phyloP scores from a whole-genome alignment of 2,797 vertebrate species.

The Mus spretus region DNA sequence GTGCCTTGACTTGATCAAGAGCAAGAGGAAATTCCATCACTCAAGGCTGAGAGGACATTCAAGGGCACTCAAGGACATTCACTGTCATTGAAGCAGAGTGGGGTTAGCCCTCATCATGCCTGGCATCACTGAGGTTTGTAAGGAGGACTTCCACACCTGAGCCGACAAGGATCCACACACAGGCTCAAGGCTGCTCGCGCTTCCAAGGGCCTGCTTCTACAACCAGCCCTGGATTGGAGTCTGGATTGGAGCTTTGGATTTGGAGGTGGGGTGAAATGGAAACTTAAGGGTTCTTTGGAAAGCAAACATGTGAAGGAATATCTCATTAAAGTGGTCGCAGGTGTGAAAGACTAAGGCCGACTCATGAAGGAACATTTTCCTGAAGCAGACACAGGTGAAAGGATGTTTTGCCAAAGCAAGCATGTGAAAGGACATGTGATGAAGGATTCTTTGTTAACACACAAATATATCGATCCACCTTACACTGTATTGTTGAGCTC shows the following conservation, averaged over 20 bases:
- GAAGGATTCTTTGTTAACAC: neutral
- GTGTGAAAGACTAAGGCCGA: too few species aligned
- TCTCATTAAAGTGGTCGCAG: neutral
- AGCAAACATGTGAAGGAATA: neutral
- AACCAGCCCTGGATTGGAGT: neutral
- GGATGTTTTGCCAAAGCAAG: neutral
- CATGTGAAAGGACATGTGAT: too few species aligned
- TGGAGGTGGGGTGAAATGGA: neutral
- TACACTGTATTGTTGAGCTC: neutral
- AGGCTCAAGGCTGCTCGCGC: neutral
- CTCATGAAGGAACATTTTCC: too few species aligned
- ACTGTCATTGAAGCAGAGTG: neutral
- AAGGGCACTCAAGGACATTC: neutral
- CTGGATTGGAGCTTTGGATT: neutral
- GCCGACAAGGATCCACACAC: neutral
- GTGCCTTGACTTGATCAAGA: neutral
- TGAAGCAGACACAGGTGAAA: neutral
- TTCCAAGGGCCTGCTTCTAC: constrained; percentile 37
- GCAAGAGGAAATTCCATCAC: neutral
- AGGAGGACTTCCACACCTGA: neutral
- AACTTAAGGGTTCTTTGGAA: neutral
- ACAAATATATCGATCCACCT: neutral
- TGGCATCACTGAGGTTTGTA: neutral
- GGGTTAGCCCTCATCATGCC: neutral
- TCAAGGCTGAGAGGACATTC: neutral